These are phyloP conservation scores for Salvator merianae DNA, from an alignment of 2,113 vertebrate species.

Conservation along the genomic window DNA sequence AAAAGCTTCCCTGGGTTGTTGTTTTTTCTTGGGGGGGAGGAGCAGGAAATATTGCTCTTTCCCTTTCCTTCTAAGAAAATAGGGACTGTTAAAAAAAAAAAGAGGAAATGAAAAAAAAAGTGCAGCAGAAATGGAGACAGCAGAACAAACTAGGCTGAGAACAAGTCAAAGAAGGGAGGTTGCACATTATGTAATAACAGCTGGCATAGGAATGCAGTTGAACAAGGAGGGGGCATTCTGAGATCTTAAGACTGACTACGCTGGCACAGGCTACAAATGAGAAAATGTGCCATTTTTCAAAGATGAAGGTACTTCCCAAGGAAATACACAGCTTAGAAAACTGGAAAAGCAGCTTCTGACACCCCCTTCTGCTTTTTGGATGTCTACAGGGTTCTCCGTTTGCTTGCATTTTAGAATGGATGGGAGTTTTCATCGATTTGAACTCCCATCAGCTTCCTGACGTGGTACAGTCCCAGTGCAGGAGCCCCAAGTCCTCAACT, in stretches of 20 bases:
- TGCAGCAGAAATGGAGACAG: too few relatives aligned
- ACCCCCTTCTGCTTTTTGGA: background rate
- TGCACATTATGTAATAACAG: background rate
- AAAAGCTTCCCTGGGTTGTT: too few relatives aligned
- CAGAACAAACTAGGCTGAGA: background rate
- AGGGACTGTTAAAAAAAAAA: too few relatives aligned
- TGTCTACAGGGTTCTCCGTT: background rate
- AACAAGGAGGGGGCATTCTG: background rate
- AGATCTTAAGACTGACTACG: background rate
- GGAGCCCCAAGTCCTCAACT: too few relatives aligned
- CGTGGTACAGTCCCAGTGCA: background rate
- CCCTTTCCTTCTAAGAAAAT: too few relatives aligned
- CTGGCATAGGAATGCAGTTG: background rate
- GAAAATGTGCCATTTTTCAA: background rate
- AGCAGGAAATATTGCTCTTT: too few relatives aligned
- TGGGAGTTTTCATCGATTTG: background rate
- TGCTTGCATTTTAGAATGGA: background rate
- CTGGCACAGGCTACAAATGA: too few relatives aligned
- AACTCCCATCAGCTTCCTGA: background rate
- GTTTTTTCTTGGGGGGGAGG: too few relatives aligned
- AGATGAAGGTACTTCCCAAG: background rate
- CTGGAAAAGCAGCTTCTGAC: background rate
- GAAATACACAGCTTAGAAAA: background rate
- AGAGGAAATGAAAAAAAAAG: too few relatives aligned
- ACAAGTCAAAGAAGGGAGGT: background rate